Base-by-base conservation (phyloP, 2,113 vertebrate genomes). In the Periophthalmus modestus region DNA sequence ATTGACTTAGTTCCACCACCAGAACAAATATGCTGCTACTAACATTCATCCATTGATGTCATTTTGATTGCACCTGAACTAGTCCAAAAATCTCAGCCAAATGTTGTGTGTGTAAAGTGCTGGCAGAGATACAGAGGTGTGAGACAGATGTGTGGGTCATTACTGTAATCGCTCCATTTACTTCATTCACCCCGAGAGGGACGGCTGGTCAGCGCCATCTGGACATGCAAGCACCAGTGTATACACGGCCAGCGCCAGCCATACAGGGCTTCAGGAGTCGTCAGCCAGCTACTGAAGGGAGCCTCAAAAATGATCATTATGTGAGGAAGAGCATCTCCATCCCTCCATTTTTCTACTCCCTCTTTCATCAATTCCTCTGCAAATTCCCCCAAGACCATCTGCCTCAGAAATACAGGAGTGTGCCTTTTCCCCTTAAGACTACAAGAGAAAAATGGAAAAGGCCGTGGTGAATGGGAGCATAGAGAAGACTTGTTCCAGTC, bases 61-160 rank as follows among this genome's bases (percentile, higher is more conserved):
- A 65, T 75, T 68, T 36, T 10, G 2, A 43, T 69, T 57, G 67
- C 67, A 55, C 39, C 23, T 61, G 28, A 47, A 57, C 52, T 46
- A 52, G 33, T 80, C 68, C 46, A 68, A 21, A 5, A 7, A 62
- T 61, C 34, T 69, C 71, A 58, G 63, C 72, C 83, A 78, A 63
- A 43, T 67, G 24, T 74, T 46, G 55, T 68, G 71, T 75, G 55
- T 71, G 68, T 19, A 79, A 78, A 77, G 46, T 68, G 78, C 82
- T 89, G 84, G 85, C 86, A 85, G 78, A 71, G 72, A 67, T 73
- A 80, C 72, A 85, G 73, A 85, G 78, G 83, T 80, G 84, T 74
- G 86, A 82, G 83, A 89, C 92, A 93, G 92, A 93, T 92, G 91
- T 92, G 86, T 70, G 85, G 71, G 88, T 92, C 92, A 93, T 93